Conservation (phyloP, 2,113 vertebrate species). For the Trochalopteron elliotii region DNA sequence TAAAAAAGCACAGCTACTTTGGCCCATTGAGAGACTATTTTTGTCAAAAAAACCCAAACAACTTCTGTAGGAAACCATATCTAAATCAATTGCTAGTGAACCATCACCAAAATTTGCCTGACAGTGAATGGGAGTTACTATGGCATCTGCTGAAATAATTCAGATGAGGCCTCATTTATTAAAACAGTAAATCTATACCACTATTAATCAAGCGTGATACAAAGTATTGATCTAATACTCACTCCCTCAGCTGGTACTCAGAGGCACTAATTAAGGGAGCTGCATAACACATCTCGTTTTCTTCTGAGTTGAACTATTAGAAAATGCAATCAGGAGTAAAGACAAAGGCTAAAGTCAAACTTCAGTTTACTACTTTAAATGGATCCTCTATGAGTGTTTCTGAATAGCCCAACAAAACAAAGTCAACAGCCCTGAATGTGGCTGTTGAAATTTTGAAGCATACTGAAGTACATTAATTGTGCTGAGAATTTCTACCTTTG, state of each 20-base stretch:
- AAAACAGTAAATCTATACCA: constrained; percentile 31
- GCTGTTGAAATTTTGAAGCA: background rate
- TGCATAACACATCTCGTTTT: background rate
- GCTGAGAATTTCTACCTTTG: background rate
- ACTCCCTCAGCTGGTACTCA: background rate
- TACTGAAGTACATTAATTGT: background rate
- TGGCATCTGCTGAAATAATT: background rate
- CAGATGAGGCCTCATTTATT: constrained; percentile 18
- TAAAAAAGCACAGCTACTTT: background rate
- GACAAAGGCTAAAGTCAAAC: background rate
- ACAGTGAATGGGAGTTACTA: background rate
- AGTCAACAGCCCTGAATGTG: background rate
- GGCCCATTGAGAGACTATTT: background rate
- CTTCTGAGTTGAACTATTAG: background rate
- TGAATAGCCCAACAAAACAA: background rate
- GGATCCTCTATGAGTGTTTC: background rate
- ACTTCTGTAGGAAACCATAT: background rate
- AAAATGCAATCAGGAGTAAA: background rate
- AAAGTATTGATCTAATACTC: background rate
- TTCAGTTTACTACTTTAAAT: background rate
- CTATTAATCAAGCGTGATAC: background rate
- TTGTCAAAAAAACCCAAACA: background rate
- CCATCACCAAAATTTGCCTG: background rate
- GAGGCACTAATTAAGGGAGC: constrained; percentile 22
- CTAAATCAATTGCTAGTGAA: background rate